Evolutionary conservation across 64 coral and sea anemone genomes (phyloP).

Genomic region (Orbicella faveolata): DNA sequence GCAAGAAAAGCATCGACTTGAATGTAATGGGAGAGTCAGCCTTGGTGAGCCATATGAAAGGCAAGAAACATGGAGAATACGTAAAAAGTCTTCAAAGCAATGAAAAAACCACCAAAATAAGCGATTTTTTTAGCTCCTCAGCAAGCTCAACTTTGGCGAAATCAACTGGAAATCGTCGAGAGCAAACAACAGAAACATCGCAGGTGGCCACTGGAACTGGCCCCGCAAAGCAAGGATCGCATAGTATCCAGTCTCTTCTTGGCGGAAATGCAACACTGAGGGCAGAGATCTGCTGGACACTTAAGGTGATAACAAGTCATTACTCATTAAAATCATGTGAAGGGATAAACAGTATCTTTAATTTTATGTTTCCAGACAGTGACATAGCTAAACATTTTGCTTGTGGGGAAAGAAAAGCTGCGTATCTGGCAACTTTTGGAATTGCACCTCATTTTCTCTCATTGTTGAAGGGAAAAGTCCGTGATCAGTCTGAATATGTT

Average conservation of each 20-base stretch:
- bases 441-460: no score
- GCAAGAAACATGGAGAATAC: conserved; percentile 45
- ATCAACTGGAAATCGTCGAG: background rate
- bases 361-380: conserved; percentile 37
- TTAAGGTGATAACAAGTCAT: conserved; percentile 8
- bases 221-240: conserved; percentile 33
- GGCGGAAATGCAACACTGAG: conserved; percentile 1
- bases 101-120: conserved; percentile 22
- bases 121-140: conserved; percentile 40
- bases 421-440: conserved; percentile 3
- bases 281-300: no score
- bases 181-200: background rate
- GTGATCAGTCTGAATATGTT: no score
- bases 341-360: conserved; percentile 16
- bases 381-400: conserved; percentile 28
- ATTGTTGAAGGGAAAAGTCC: no score
- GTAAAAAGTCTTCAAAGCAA: conserved; percentile 24
- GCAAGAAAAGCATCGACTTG: conserved; percentile 19
- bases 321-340: conserved; percentile 44
- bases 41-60: background rate
- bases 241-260: conserved; percentile 45
- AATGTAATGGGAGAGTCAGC: conserved; percentile 45
- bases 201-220: background rate
- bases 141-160: conserved; percentile 1
- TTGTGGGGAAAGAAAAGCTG: conserved; percentile 38